Percentiles rank a stretch among this genome's conserved stretches.
Evolutionary conservation across 2,797 vertebrate genomes (phyloP).

Genomic region (Danio tinwini): DNA sequence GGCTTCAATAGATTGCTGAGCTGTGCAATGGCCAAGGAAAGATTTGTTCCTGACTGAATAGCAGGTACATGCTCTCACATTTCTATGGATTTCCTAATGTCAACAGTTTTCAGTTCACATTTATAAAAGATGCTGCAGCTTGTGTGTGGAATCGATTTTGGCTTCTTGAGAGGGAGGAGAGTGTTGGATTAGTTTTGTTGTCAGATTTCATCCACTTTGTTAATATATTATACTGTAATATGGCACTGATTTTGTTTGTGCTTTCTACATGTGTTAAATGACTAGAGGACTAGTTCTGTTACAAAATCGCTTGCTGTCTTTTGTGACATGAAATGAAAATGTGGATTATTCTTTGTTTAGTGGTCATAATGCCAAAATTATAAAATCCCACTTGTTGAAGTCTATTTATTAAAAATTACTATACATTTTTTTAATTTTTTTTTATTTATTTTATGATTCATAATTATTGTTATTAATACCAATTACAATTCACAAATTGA

Average conservation of each 20-base stretch:
- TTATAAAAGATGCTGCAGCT: not conserved
- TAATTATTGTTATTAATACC: too few relatives aligned
- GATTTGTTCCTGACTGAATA: not conserved
- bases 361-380: not conserved
- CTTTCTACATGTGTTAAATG: not conserved
- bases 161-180: not conserved
- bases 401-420: not conserved
- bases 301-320: not conserved
- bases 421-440: too few relatives aligned
- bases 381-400: not conserved
- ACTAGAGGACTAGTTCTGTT: not conserved
- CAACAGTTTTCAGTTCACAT: not conserved
- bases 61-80: not conserved
- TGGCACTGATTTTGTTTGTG: not conserved
- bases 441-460: too few relatives aligned
- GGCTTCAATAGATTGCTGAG: not conserved
- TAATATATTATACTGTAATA: not conserved
- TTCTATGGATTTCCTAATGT: constrained; percentile 5
- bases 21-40: constrained; percentile 21
- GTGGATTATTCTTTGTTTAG: not conserved
- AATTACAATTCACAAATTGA: too few relatives aligned
- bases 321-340: not conserved
- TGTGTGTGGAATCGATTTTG: not conserved
- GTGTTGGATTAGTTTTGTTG: not conserved
- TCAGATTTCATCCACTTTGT: not conserved